A percentile compares a stretch with the other conserved stretches of the same genome.
phyloP scores from a whole-genome alignment of 2,888 invertebrate species.

The Gryllus longicercus region DNA sequence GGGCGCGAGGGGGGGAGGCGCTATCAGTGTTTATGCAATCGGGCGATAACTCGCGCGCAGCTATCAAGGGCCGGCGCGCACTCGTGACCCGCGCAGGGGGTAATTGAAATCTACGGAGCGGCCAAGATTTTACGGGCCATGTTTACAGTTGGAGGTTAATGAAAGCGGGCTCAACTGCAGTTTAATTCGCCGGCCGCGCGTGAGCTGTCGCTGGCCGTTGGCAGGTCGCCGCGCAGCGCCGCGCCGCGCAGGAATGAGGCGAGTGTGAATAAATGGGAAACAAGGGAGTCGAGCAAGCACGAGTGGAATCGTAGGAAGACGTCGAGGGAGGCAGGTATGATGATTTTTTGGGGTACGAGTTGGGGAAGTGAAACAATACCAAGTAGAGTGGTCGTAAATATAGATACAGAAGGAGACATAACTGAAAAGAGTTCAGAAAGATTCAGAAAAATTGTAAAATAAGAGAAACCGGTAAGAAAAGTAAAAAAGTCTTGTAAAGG shows the following conservation, averaged over 20 bases:
- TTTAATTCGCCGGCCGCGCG: background rate
- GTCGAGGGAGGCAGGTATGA: too few relatives aligned
- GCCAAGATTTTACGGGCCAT: background rate
- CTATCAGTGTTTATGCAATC: conserved; percentile 9
- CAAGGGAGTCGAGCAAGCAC: too few relatives aligned
- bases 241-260: background rate
- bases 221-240: background rate
- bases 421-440: too few relatives aligned
- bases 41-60: background rate
- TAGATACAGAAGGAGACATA: too few relatives aligned
- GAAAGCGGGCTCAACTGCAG: background rate
- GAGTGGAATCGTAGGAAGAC: too few relatives aligned
- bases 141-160: conserved; percentile 17
- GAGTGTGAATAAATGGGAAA: background rate
- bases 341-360: too few relatives aligned
- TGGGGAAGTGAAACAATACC: too few relatives aligned
- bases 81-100: background rate
- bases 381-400: too few relatives aligned
- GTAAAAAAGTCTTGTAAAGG: too few relatives aligned
- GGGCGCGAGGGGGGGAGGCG: background rate
- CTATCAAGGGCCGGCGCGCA: background rate
- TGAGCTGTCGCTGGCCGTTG: background rate
- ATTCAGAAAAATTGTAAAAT: too few relatives aligned
- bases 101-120: conserved; percentile 6
- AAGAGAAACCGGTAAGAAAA: too few relatives aligned